Percentiles rank a stretch among this genome's conserved stretches.
Conservation (phyloP, 2,888 invertebrate genomes). For the Gastrophysa polygoni region DNA sequence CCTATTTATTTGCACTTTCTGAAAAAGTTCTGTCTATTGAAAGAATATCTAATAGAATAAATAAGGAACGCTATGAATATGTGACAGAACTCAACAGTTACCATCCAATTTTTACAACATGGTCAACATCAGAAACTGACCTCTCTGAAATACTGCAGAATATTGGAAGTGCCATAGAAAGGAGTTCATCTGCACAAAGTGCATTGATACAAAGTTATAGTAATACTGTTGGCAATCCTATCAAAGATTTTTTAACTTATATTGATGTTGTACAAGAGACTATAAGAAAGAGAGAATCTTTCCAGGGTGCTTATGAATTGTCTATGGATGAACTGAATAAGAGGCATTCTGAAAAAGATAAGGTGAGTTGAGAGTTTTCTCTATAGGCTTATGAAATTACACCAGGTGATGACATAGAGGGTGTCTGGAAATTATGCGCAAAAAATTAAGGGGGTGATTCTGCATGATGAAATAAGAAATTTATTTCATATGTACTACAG, state of each 20-base stretch:
- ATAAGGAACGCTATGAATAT: constrained; percentile 67
- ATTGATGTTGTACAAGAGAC: constrained; percentile 72
- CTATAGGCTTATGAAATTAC: background rate
- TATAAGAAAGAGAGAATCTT: constrained; percentile 66
- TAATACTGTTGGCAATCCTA: constrained; percentile 58
- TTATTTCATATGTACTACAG: too few relatives aligned
- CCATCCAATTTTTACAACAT: constrained; percentile 67
- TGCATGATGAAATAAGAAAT: too few relatives aligned
- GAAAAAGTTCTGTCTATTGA: constrained; percentile 69
- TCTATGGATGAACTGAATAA: constrained; percentile 68
- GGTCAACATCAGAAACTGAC: constrained; percentile 66
- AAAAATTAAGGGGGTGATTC: too few relatives aligned
- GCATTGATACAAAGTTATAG: constrained; percentile 57
- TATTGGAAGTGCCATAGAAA: constrained; percentile 60
- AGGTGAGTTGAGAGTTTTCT: constrained; percentile 54
- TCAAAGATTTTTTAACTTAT: constrained; percentile 69
- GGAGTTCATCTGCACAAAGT: constrained; percentile 60
- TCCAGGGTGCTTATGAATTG: constrained; percentile 69
- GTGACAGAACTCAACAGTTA: constrained; percentile 63
- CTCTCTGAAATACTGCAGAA: constrained; percentile 58
- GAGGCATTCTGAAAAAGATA: constrained; percentile 66
- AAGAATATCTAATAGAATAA: constrained; percentile 67
- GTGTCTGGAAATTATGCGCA: too few relatives aligned
- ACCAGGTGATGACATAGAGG: too few relatives aligned
- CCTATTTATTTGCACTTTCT: constrained; percentile 65